phyloP scores from a whole-genome alignment of 37 sponge, comb jelly and placozoan species.

The Diacarnus erythraeanus region DNA sequence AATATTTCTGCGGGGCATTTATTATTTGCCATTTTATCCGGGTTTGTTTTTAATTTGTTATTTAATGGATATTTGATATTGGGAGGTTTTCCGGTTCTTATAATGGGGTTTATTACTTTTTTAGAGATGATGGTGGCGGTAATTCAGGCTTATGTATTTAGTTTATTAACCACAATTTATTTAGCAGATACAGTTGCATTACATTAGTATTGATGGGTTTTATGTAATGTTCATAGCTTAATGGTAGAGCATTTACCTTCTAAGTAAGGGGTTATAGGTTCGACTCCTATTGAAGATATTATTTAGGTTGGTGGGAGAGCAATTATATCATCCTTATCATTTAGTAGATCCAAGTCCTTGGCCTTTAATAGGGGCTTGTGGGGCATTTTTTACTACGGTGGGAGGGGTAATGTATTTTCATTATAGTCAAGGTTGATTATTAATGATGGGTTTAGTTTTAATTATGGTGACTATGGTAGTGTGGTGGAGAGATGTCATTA shows the following conservation, averaged over 20 bases:
- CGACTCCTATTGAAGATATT: conserved; percentile 56
- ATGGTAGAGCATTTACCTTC: conserved; percentile 76
- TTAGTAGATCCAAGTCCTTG: conserved; percentile 84
- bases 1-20: conserved; percentile 84
- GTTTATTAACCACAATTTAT: conserved; percentile 75
- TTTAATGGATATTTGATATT: conserved; percentile 36
- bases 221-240: conserved; percentile 26
- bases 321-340: conserved; percentile 76
- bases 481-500: conserved; percentile 79
- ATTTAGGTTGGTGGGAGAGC: background rate
- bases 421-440: conserved; percentile 64
- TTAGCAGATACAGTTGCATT: conserved; percentile 62
- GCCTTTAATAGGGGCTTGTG: conserved; percentile 71
- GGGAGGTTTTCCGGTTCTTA: conserved; percentile 51
- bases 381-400: conserved; percentile 69
- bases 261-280: conserved; percentile 73
- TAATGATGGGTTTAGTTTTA: conserved; percentile 59
- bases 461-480: conserved; percentile 67
- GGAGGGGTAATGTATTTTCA: conserved; percentile 82
- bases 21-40: conserved; percentile 83
- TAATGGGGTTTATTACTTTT: conserved; percentile 68
- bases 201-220: conserved; percentile 34
- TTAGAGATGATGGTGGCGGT: conserved; percentile 77
- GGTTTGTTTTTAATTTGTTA: conserved; percentile 77
- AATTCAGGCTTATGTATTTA: conserved; percentile 82